A percentile compares a stretch with the other conserved stretches of the same genome.
Evolutionary conservation across 1,140 invertebrate genomes (phyloP).

Genomic region (Rhagoletis zephyria): DNA sequence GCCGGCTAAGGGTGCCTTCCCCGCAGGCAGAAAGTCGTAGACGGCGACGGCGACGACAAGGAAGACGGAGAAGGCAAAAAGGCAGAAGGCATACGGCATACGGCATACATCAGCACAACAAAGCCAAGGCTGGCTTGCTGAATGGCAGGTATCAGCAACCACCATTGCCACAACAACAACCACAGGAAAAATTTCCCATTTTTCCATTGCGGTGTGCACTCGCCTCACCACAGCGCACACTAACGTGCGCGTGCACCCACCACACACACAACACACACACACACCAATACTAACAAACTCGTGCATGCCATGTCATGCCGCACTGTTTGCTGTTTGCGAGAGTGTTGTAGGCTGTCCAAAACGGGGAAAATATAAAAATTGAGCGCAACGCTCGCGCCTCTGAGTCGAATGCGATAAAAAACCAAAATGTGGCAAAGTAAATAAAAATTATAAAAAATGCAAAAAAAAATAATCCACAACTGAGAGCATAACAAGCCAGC

Average conservation of each 20-base stretch:
- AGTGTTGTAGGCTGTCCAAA: constrained; percentile 17
- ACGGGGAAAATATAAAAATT: constrained; percentile 50
- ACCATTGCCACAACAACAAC: constrained; percentile 73
- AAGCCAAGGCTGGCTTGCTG: constrained; percentile 60
- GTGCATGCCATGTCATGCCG: too few relatives aligned
- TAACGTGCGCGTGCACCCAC: not conserved
- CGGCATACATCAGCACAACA: constrained; percentile 10
- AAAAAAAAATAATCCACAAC: not conserved
- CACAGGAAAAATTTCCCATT: constrained; percentile 73
- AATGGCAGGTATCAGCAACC: constrained; percentile 71
- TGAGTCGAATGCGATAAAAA: constrained; percentile 5
- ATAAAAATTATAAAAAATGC: constrained; percentile 20
- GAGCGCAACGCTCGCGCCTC: constrained; percentile 40
- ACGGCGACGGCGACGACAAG: not conserved
- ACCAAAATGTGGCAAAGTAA: not conserved
- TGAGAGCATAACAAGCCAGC: not conserved
- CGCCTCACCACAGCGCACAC: constrained; percentile 9
- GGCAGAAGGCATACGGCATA: not conserved
- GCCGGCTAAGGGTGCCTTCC: constrained; percentile 64
- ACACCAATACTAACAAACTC: too few relatives aligned
- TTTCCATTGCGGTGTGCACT: constrained; percentile 69
- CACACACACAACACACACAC: not conserved
- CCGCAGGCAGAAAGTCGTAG: not conserved
- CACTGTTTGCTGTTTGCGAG: not conserved
- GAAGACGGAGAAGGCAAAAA: constrained; percentile 27